Evolutionary conservation across 2,113 vertebrate genomes (phyloP).

Genomic region (Orycteropus afer): DNA sequence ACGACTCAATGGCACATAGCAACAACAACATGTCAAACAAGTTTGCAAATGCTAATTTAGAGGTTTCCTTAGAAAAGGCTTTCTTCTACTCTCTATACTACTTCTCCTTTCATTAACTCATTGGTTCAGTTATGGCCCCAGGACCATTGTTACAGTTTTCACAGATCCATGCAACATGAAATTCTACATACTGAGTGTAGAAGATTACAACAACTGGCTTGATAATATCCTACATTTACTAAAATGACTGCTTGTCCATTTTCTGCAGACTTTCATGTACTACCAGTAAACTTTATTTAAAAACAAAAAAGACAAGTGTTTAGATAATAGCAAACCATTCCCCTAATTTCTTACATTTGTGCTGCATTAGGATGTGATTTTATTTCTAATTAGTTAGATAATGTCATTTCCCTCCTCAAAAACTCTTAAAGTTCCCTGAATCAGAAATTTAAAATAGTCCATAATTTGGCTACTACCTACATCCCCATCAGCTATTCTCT

Average conservation of each 20-base stretch:
- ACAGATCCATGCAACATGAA: neutral
- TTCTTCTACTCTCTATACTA: too few species aligned
- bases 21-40: too few species aligned
- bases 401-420: neutral
- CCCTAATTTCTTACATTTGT: neutral
- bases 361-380: neutral
- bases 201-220: neutral
- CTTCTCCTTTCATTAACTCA: neutral
- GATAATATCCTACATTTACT: neutral
- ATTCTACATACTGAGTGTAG: neutral
- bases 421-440: neutral
- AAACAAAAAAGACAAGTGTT: neutral
- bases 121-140: neutral
- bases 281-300: neutral
- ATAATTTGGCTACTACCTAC: neutral
- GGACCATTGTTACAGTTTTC: neutral
- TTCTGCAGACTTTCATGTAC: neutral
- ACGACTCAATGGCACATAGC: too few species aligned
- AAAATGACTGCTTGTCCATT: too few species aligned
- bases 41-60: neutral
- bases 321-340: neutral
- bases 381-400: neutral
- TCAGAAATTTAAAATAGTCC: neutral
- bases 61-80: neutral
- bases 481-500: too few species aligned